A percentile compares a stretch with the other conserved stretches of the same genome.
These are phyloP conservation scores for Hemaris fuciformis DNA, from an alignment of 2,888 invertebrate species.

Conservation along the genomic window DNA sequence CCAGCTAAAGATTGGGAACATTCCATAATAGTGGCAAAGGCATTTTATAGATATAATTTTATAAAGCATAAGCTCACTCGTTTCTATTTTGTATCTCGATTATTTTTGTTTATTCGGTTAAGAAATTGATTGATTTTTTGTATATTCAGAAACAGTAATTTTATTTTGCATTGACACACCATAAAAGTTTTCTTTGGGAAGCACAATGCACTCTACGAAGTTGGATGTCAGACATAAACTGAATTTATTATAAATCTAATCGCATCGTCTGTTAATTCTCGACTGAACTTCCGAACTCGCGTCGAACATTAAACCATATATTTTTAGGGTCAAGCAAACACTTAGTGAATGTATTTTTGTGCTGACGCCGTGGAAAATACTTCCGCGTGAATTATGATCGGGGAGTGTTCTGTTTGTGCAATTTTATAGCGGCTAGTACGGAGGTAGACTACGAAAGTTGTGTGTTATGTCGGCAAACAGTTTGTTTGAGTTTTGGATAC, in stretches of 20 bases:
- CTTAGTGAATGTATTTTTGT: conserved; percentile 39
- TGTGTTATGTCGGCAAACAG: conserved; percentile 13
- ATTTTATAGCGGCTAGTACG: conserved; percentile 27
- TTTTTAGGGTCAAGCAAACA: conserved; percentile 34
- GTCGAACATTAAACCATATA: conserved; percentile 27
- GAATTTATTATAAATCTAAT: not conserved
- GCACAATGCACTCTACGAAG: not conserved
- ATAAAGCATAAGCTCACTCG: too few relatives aligned
- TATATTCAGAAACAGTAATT: too few relatives aligned
- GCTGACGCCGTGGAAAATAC: conserved; percentile 41
- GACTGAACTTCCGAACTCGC: not conserved
- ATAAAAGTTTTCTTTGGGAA: too few relatives aligned
- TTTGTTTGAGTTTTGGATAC: conserved; percentile 7
- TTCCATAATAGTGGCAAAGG: too few relatives aligned
- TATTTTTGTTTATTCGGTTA: too few relatives aligned
- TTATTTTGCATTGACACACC: too few relatives aligned
- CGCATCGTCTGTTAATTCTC: not conserved
- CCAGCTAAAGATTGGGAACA: too few relatives aligned
- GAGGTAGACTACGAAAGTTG: conserved; percentile 7
- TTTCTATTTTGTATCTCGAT: too few relatives aligned
- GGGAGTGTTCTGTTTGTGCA: conserved; percentile 23
- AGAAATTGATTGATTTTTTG: too few relatives aligned
- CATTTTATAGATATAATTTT: too few relatives aligned
- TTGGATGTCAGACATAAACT: not conserved
- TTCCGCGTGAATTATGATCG: conserved; percentile 38